phyloP scores from a whole-genome alignment of 2,797 vertebrate genomes.

The Garrulus glandarius region DNA sequence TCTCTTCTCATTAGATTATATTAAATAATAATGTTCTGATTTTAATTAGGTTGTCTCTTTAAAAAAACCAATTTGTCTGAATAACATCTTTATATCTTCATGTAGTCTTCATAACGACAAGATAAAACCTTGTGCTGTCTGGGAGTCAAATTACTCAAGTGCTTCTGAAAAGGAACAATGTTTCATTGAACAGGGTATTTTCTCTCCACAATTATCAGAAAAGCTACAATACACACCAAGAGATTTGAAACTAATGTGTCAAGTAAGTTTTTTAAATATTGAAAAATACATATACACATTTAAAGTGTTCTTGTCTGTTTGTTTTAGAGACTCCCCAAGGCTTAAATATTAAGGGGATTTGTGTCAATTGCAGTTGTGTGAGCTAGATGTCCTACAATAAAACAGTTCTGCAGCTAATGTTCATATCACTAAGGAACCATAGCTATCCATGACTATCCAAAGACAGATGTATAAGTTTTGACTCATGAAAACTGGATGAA shows the following conservation, averaged over 20 bases:
- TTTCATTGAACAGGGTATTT: background rate
- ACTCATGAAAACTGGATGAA: conserved; percentile 25
- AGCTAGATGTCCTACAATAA: background rate
- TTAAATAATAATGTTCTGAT: conserved; percentile 28
- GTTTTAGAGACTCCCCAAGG: background rate
- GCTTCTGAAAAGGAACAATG: background rate
- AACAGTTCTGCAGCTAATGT: background rate
- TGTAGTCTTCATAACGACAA: background rate
- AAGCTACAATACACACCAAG: background rate
- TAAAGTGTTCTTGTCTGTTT: background rate
- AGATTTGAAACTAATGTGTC: background rate
- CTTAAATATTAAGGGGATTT: background rate
- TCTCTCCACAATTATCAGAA: background rate
- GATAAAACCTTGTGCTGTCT: background rate
- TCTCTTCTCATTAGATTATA: conserved; percentile 3
- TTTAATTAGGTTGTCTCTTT: conserved; percentile 15
- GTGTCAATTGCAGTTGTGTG: background rate
- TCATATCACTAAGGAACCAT: background rate
- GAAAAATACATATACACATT: background rate
- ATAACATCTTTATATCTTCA: background rate
- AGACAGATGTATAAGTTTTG: background rate
- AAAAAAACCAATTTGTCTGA: background rate
- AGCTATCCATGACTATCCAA: background rate
- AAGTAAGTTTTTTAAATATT: background rate
- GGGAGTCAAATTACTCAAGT: background rate